Base-by-base conservation (phyloP, 2,113 vertebrate genomes). In the Ginglymostoma cirratum region DNA sequence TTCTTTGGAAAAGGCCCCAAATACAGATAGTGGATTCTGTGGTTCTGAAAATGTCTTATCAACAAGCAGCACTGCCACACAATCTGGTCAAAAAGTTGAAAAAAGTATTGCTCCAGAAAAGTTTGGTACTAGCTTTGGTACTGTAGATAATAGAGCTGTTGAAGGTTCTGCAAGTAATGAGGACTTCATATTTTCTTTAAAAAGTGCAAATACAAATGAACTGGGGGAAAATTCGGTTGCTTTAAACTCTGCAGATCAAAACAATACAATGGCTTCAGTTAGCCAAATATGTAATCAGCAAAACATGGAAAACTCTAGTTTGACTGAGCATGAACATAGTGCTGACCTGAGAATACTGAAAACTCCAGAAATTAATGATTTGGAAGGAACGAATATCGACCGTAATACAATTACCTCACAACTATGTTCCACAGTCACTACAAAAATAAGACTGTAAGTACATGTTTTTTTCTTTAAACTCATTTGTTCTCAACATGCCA, bases 381-480 rank as follows among this genome's bases (percentile, higher is more conserved):
- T 69, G 14, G 45, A 95, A 52, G 94, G 30, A 52, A 45, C 27
- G 48, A 95, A 42, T 34, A 52, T 14, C 94, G 4, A 30, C 42
- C 23, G 34, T 48, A 27, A 95, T 72, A 12, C 48, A 48, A 76
- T 95, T 72, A 45, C 66, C 27, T 95, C 94, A 52, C 6, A 95
- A 30, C 24, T 95, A 5, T 38, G 48, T 72, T 95, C 94, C 45
- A 76, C 24, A 0, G 69, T 95, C 67, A 95, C 94, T 2, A 76
- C 94, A 48, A 95, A 27, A 95, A 95, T 72, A 72, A 95, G 42
- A 30, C 4, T 95, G 94, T 95, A 48, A 95, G 94, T 95, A 3
- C 24, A 72, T 72, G 3, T 38, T 69, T 15, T 94, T 27, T 94
- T 27, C 92, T 27, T 4, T 42, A 24, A 70, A 70, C 21, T 24